Conservation (phyloP, 2,113 vertebrate genomes). For the Oncorhynchus nerka region DNA sequence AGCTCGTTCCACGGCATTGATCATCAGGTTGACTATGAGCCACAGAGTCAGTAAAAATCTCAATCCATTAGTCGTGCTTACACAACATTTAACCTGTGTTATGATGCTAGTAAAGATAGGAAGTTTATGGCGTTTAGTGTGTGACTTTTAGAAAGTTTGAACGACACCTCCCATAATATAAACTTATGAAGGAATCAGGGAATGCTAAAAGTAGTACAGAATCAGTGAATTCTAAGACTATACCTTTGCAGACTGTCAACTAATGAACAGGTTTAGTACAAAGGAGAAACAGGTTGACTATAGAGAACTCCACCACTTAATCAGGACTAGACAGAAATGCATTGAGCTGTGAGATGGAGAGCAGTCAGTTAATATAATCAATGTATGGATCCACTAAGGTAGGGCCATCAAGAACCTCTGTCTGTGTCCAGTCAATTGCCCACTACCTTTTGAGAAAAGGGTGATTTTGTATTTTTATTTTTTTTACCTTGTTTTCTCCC, state of each 20-base stretch:
- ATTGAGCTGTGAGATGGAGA: constrained; percentile 47
- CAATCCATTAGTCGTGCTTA: not conserved
- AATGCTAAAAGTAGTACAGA: too few relatives aligned
- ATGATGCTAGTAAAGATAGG: too few relatives aligned
- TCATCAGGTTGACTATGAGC: not conserved
- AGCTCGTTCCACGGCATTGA: not conserved
- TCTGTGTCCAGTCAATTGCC: constrained; percentile 32
- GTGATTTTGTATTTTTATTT: too few relatives aligned
- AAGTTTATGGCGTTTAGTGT: too few relatives aligned
- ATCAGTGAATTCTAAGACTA: too few relatives aligned
- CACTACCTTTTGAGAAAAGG: constrained; percentile 21
- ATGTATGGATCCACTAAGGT: constrained; percentile 49
- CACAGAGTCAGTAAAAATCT: not conserved
- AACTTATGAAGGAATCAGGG: too few relatives aligned
- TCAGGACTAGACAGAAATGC: constrained; percentile 38
- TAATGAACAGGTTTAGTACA: not conserved
- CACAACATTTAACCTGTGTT: not conserved
- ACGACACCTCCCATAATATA: too few relatives aligned
- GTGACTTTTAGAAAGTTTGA: too few relatives aligned
- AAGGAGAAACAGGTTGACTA: not conserved
- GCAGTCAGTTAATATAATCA: constrained; percentile 52
- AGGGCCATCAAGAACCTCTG: constrained; percentile 29
- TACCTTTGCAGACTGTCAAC: not conserved
- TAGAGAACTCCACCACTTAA: constrained; percentile 19
- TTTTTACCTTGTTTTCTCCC: too few relatives aligned